Conservation (phyloP, 2,797 vertebrate genomes). For the Anableps anableps region DNA sequence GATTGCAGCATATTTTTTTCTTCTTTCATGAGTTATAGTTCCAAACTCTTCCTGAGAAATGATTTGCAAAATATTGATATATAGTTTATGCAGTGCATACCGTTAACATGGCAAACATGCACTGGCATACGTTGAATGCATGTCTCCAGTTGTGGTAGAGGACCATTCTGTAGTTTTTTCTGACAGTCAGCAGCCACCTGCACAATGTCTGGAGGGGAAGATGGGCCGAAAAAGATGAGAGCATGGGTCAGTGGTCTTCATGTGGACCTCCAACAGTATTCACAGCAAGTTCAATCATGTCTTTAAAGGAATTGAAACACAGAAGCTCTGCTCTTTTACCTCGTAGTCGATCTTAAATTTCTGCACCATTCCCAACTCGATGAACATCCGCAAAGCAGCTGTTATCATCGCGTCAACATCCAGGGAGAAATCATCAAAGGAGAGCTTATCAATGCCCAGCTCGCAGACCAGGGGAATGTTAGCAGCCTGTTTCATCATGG, state of each 20-base stretch:
- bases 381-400: constrained; percentile 97
- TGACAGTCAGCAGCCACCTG: constrained; percentile 97
- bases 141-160: constrained; percentile 99
- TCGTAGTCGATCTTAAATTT: constrained; percentile 99
- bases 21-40: not conserved
- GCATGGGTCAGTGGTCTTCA: constrained; percentile 40
- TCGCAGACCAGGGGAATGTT: constrained; percentile 96
- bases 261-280: constrained; percentile 11
- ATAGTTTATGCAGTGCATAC: constrained; percentile 73
- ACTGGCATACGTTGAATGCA: constrained; percentile 98
- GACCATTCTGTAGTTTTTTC: constrained; percentile 99
- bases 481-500: constrained; percentile 84
- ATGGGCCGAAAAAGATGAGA: constrained; percentile 36
- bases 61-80: not conserved
- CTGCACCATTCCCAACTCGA: constrained; percentile 98
- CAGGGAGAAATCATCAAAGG: constrained; percentile 98
- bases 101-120: constrained; percentile 98
- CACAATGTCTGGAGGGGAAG: constrained; percentile 89
- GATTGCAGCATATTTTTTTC: not conserved
- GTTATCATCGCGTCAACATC: constrained; percentile 98
- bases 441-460: constrained; percentile 93
- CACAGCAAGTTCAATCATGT: constrained; percentile 12
- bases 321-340: constrained; percentile 77
- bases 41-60: not conserved
- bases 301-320: constrained; percentile 17